These are phyloP conservation scores for Trematomus bernacchii DNA, from an alignment of 2,797 vertebrate genomes.

Conservation along the genomic window DNA sequence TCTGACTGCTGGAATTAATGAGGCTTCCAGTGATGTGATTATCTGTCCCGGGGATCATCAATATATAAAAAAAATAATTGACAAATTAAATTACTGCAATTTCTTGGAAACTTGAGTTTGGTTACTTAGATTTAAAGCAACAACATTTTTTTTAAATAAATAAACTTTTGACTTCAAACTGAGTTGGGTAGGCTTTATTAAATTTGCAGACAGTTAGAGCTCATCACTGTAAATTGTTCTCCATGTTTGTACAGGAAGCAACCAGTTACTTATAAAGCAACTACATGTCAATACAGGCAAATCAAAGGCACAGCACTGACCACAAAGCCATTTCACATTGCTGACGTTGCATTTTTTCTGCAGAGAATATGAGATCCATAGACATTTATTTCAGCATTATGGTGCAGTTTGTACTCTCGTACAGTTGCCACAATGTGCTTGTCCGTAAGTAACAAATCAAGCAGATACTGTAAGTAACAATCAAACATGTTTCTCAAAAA, in stretches of 20 bases:
- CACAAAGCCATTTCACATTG: constrained; percentile 52
- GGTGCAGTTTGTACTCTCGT: constrained; percentile 15
- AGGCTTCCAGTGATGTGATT: constrained; percentile 69
- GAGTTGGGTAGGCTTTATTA: constrained; percentile 69
- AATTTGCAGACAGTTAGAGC: constrained; percentile 56
- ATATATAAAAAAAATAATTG: constrained; percentile 47
- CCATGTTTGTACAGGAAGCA: constrained; percentile 31
- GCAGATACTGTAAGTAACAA: constrained; percentile 5
- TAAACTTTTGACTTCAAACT: neutral
- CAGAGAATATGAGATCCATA: constrained; percentile 30
- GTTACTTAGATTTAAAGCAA: too few relatives aligned
- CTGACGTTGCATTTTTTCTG: constrained; percentile 18
- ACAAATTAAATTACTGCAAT: constrained; percentile 71
- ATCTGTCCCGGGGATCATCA: constrained; percentile 67
- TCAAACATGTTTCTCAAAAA: constrained; percentile 38
- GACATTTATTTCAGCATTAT: constrained; percentile 21
- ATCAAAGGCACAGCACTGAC: constrained; percentile 55
- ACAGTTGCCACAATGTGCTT: constrained; percentile 18
- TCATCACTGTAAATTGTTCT: constrained; percentile 50
- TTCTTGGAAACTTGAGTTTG: constrained; percentile 50
- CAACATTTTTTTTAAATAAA: too few relatives aligned
- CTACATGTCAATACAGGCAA: constrained; percentile 40
- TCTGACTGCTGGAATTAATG: constrained; percentile 72
- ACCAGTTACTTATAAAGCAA: constrained; percentile 69
- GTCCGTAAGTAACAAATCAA: constrained; percentile 37